Conservation (phyloP, 2,797 vertebrate species). For the Xyrichtys novacula region DNA sequence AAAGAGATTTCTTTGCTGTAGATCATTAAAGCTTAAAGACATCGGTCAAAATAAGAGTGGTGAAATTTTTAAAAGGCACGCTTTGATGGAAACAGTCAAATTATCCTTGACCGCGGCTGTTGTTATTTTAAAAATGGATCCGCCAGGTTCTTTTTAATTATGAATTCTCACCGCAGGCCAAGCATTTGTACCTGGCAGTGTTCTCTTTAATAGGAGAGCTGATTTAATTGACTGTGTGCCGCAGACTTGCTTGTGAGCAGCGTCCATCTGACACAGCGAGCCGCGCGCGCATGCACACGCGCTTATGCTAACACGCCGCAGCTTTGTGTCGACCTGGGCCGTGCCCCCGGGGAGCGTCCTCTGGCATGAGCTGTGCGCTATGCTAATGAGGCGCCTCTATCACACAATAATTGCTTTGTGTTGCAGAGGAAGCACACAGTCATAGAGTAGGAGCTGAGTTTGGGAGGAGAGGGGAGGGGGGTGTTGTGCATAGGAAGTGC, state of each 20-base stretch:
- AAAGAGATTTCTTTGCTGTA: background rate
- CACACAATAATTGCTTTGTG: constrained; percentile 55
- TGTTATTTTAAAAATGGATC: constrained; percentile 72
- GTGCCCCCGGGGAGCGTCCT: constrained; percentile 58
- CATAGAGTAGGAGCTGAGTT: background rate
- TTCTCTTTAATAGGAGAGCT: constrained; percentile 77
- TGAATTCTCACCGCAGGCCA: constrained; percentile 74
- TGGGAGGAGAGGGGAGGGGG: background rate
- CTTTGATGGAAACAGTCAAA: constrained; percentile 20
- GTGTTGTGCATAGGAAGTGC: constrained; percentile 1
- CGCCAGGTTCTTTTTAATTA: constrained; percentile 76
- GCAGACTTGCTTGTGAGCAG: constrained; percentile 42
- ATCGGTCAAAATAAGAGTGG: background rate
- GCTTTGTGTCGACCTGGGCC: constrained; percentile 38
- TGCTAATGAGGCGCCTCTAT: constrained; percentile 63
- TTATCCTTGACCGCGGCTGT: constrained; percentile 7
- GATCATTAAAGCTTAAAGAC: background rate
- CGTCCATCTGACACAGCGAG: constrained; percentile 56
- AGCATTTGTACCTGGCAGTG: constrained; percentile 78
- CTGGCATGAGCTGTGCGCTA: constrained; percentile 47
- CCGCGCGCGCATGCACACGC: constrained; percentile 14
- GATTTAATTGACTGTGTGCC: constrained; percentile 75
- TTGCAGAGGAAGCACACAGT: constrained; percentile 27
- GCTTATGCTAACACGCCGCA: constrained; percentile 12
- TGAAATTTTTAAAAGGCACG: constrained; percentile 32